Evolutionary conservation across 2,113 vertebrate species (phyloP).

Genomic region (Perca schrenkii): DNA sequence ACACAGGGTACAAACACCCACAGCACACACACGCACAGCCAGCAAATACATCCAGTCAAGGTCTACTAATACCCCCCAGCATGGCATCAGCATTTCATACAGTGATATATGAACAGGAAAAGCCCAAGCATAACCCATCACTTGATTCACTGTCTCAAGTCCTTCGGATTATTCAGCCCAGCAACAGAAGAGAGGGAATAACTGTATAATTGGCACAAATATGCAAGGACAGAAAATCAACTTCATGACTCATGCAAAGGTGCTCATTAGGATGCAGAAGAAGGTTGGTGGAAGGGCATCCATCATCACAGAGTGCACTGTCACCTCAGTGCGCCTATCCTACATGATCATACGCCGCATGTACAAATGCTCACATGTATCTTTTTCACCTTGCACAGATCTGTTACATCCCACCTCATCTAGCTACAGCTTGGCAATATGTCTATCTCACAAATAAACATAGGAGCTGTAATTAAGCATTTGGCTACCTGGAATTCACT

Average conservation of each 20-base stretch:
- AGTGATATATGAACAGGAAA: conserved; percentile 75
- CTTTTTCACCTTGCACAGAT: conserved; percentile 42
- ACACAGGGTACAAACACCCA: background rate
- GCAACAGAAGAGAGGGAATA: conserved; percentile 18
- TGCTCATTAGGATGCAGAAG: conserved; percentile 59
- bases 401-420: conserved; percentile 47
- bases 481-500: background rate
- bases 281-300: conserved; percentile 56
- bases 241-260: conserved; percentile 33
- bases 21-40: conserved; percentile 9
- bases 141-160: conserved; percentile 47
- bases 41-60: conserved; percentile 54
- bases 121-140: conserved; percentile 45
- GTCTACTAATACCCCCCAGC: conserved; percentile 65
- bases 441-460: background rate
- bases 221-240: conserved; percentile 49
- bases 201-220: conserved; percentile 54
- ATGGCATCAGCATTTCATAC: conserved; percentile 54
- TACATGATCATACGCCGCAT: conserved; percentile 40
- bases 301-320: conserved; percentile 57
- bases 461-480: background rate
- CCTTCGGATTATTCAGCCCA: conserved; percentile 53
- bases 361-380: conserved; percentile 49
- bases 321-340: conserved; percentile 42
- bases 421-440: conserved; percentile 22